Percentiles rank a stretch among this genome's conserved stretches.
Evolutionary conservation across 2,113 vertebrate genomes (phyloP).

Genomic region (Carassius carassius): DNA sequence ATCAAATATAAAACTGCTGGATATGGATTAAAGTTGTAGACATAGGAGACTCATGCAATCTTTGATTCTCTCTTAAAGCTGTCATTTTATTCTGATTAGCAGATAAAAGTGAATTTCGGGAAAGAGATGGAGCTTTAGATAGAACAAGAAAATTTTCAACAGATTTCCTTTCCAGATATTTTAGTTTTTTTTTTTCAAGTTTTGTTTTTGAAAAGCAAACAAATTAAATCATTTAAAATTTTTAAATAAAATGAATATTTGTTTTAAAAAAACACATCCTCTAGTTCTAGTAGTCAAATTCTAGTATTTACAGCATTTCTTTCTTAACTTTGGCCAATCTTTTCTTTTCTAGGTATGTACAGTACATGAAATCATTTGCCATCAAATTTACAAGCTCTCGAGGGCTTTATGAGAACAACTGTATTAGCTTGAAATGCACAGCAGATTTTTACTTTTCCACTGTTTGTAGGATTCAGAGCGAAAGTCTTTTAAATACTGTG

Average conservation of each 20-base stretch:
- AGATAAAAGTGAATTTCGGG: slow-evolving; percentile 30
- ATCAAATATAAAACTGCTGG: slow-evolving; percentile 63
- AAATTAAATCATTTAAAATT: too few relatives aligned
- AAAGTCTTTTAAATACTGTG: slow-evolving; percentile 20
- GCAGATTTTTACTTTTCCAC: background rate
- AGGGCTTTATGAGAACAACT: background rate
- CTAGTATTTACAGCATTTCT: too few relatives aligned
- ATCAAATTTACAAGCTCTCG: background rate
- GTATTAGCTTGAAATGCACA: background rate
- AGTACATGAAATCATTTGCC: background rate
- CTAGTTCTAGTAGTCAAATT: too few relatives aligned
- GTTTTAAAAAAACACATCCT: too few relatives aligned
- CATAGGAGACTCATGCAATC: background rate
- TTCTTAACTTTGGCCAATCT: too few relatives aligned
- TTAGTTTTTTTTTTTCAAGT: too few relatives aligned
- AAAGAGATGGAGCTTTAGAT: background rate
- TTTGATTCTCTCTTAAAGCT: background rate
- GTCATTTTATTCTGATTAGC: slow-evolving; percentile 30
- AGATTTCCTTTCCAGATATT: too few relatives aligned
- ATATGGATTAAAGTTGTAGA: slow-evolving; percentile 46
- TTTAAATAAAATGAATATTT: too few relatives aligned
- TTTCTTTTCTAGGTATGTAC: background rate
- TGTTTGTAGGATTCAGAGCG: background rate
- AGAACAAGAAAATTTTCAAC: slow-evolving; percentile 34
- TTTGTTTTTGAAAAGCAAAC: too few relatives aligned